These are phyloP conservation scores for Alexandromys oeconomus DNA, from an alignment of 2,797 vertebrate species.

Conservation along the genomic window DNA sequence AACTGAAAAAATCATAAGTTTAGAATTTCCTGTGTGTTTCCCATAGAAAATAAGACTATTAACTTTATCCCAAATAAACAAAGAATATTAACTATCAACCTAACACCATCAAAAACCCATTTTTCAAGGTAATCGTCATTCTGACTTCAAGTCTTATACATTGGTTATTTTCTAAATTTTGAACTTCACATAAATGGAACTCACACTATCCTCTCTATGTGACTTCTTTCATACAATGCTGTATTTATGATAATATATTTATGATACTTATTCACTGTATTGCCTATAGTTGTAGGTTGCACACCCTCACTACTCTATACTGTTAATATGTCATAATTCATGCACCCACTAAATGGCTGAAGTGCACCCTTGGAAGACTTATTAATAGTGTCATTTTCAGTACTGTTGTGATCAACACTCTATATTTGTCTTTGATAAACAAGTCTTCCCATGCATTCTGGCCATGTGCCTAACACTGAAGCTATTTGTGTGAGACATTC, in stretches of 20 bases:
- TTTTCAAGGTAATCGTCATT: not conserved
- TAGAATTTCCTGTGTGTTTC: not conserved
- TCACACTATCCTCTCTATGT: not conserved
- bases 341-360: not conserved
- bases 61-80: not conserved
- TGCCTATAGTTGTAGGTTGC: not conserved
- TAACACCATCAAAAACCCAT: not conserved
- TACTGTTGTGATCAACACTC: not conserved
- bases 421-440: not conserved
- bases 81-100: not conserved
- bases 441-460: not conserved
- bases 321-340: not conserved
- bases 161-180: constrained; percentile 1
- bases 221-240: not conserved
- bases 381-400: not conserved
- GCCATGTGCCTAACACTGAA: not conserved
- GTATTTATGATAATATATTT: not conserved
- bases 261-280: not conserved
- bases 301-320: not conserved
- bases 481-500: not conserved
- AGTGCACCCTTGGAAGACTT: not conserved
- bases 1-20: not conserved
- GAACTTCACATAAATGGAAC: constrained; percentile 13
- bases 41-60: not conserved
- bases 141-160: not conserved